A percentile compares a stretch with the other conserved stretches of the same genome.
phyloP scores from a whole-genome alignment of 2,888 invertebrate species.

The Crematogaster levior region DNA sequence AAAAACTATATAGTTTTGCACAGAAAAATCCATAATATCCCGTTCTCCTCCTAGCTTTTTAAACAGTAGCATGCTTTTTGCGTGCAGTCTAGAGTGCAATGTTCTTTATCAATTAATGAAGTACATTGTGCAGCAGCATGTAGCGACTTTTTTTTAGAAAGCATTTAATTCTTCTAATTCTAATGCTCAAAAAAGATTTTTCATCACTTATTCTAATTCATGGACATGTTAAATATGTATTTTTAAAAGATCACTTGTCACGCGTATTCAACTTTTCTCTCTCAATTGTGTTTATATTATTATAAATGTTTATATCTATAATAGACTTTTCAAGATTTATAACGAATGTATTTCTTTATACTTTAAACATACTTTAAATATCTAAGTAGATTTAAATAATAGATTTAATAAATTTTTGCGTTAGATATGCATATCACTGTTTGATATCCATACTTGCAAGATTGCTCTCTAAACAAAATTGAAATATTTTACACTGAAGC shows the following conservation, averaged over 20 bases:
- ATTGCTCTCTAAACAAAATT: not conserved
- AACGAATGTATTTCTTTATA: not conserved
- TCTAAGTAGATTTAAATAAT: not conserved
- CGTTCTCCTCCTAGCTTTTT: constrained; percentile 41
- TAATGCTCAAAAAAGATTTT: constrained; percentile 14
- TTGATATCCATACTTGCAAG: not conserved
- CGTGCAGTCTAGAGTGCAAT: constrained; percentile 34
- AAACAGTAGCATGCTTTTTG: constrained; percentile 56
- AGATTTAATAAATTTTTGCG: constrained; percentile 4
- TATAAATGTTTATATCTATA: not conserved
- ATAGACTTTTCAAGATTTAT: not conserved
- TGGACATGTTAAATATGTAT: not conserved
- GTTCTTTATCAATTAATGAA: constrained; percentile 63
- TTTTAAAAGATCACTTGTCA: not conserved
- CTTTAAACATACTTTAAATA: not conserved
- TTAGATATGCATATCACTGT: not conserved
- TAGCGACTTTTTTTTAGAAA: constrained; percentile 3
- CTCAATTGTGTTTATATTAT: constrained; percentile 3
- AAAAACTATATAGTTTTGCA: constrained; percentile 47
- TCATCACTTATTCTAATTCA: not conserved
- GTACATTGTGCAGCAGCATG: constrained; percentile 53
- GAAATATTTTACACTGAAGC: not conserved
- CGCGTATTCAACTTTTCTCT: not conserved
- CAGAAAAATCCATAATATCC: constrained; percentile 35
- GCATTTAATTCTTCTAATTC: constrained; percentile 6